phyloP scores from a whole-genome alignment of 2,888 invertebrate species.

The Brachypalpus laphriformis region DNA sequence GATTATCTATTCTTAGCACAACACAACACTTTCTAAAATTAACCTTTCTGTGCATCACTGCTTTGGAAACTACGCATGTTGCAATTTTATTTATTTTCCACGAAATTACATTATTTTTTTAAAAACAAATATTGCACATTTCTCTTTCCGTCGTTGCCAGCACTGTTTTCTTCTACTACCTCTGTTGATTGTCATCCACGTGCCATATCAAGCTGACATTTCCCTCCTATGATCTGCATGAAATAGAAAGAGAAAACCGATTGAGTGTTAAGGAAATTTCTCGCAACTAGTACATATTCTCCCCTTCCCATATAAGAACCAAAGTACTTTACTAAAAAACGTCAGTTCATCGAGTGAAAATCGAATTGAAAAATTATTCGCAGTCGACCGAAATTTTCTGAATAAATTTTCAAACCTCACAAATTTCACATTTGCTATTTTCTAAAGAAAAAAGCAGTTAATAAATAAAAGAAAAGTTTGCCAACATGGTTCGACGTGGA shows the following conservation, averaged over 20 bases:
- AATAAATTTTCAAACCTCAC: slow-evolving; percentile 13
- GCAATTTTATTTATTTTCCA: slow-evolving; percentile 51
- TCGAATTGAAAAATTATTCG: slow-evolving; percentile 24
- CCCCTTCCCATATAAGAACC: slow-evolving; percentile 52
- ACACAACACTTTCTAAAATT: slow-evolving; percentile 17
- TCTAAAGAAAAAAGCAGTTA: slow-evolving; percentile 6
- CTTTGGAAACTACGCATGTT: slow-evolving; percentile 26
- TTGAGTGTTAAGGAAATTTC: slow-evolving; percentile 41
- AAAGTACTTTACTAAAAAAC: slow-evolving; percentile 35
- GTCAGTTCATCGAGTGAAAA: slow-evolving; percentile 57
- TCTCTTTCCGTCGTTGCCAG: slow-evolving; percentile 32
- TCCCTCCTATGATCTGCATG: not conserved
- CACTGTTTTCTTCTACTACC: slow-evolving; percentile 41
- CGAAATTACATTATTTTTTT: slow-evolving; percentile 17
- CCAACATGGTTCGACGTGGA: slow-evolving; percentile 89
- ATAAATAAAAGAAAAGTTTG: slow-evolving; percentile 59
- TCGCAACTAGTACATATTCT: slow-evolving; percentile 64
- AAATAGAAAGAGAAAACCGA: slow-evolving; percentile 3
- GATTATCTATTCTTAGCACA: not conserved
- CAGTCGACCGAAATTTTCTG: not conserved
- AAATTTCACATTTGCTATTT: not conserved
- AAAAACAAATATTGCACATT: slow-evolving; percentile 2
- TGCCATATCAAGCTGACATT: slow-evolving; percentile 12
- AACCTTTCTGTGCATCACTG: not conserved
- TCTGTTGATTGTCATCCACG: slow-evolving; percentile 23